Conservation (phyloP, 2,888 invertebrate species). For the Chrysodeixis includens region DNA sequence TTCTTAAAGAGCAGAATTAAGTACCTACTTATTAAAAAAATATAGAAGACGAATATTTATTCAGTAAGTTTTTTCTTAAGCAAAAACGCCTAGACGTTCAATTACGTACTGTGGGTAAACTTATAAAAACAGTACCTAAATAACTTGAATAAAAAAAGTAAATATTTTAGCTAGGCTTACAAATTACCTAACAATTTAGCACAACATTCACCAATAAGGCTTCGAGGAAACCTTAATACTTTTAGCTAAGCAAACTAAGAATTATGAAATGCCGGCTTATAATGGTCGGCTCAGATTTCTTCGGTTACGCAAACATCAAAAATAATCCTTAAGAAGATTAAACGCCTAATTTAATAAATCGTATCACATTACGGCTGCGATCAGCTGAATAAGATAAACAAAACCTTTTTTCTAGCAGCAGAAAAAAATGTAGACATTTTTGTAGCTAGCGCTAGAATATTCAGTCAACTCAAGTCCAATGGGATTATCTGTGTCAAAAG, state of each 20-base stretch:
- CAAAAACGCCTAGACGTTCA: no score
- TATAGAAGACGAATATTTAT: no score
- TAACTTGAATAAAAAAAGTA: background rate
- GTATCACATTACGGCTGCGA: background rate
- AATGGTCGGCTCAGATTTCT: slow-evolving; percentile 47
- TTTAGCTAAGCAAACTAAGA: slow-evolving; percentile 32
- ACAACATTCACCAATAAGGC: slow-evolving; percentile 24
- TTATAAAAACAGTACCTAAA: background rate
- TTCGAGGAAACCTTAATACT: slow-evolving; percentile 34
- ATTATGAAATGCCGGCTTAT: slow-evolving; percentile 37
- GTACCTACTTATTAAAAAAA: no score
- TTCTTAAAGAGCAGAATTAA: background rate
- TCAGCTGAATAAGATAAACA: background rate
- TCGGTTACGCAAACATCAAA: slow-evolving; percentile 32
- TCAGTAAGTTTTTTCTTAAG: no score
- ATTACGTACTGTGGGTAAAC: background rate
- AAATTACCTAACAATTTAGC: background rate
- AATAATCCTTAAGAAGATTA: slow-evolving; percentile 42
- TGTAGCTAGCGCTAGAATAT: background rate
- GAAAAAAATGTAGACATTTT: background rate
- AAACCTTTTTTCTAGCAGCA: background rate
- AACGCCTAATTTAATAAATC: slow-evolving; percentile 35
- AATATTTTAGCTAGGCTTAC: background rate
- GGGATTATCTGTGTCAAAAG: background rate
- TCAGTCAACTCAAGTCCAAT: background rate